Conservation (phyloP, 2,888 invertebrate species). For the Dicycla oo region DNA sequence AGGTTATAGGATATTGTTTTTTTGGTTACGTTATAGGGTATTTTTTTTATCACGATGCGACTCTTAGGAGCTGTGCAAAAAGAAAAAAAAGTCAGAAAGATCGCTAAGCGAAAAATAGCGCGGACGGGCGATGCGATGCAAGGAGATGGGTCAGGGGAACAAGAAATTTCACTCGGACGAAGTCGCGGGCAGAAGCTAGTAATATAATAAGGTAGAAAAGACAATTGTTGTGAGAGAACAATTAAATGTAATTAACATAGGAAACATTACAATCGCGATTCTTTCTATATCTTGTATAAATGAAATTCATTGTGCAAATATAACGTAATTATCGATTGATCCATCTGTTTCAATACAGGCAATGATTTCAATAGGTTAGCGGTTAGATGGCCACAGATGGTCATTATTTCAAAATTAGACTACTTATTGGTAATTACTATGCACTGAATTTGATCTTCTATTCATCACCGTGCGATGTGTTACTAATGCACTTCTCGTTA, state of each 20-base stretch:
- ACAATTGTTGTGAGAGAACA: slow-evolving; percentile 12
- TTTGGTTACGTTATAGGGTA: too few species aligned
- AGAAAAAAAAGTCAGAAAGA: too few species aligned
- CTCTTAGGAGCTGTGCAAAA: too few species aligned
- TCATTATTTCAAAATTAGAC: slow-evolving; percentile 19
- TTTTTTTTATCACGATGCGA: too few species aligned
- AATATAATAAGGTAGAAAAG: background rate
- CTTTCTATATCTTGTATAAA: background rate
- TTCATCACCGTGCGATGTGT: slow-evolving; percentile 6
- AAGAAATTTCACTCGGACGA: too few species aligned
- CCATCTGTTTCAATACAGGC: background rate
- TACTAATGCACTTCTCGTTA: slow-evolving; percentile 13
- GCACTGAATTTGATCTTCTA: slow-evolving; percentile 7
- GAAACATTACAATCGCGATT: background rate
- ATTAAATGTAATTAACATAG: slow-evolving; percentile 1
- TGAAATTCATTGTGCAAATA: background rate
- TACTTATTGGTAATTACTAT: slow-evolving; percentile 27
- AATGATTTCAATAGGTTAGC: slow-evolving; percentile 4
- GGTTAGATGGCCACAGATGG: background rate
- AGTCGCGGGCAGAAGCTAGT: background rate
- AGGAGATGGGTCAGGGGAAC: too few species aligned
- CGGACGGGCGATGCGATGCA: too few species aligned
- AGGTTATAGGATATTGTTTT: too few species aligned
- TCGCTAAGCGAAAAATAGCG: too few species aligned
- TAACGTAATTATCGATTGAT: background rate